A percentile compares a stretch with the other conserved stretches of the same genome.
Evolutionary conservation across 1,140 invertebrate species (phyloP).

Genomic region (Lerema accius): DNA sequence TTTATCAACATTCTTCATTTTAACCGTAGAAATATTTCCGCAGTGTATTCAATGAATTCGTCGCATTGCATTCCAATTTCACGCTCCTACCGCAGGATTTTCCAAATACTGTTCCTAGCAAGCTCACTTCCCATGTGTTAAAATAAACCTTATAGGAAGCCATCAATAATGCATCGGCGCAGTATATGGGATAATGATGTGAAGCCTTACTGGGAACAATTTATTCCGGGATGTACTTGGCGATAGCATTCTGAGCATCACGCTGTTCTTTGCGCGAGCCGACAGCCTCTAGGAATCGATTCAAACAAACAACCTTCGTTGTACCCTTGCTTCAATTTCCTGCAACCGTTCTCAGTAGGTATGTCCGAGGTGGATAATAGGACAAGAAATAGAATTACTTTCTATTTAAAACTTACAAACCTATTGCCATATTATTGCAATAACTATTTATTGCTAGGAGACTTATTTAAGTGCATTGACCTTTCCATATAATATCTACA

Average conservation of each 20-base stretch:
- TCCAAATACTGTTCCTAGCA: not conserved
- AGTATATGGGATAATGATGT: conserved; percentile 30
- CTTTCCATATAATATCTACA: no score
- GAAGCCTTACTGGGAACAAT: conserved; percentile 30
- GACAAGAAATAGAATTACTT: not conserved
- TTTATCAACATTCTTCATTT: not conserved
- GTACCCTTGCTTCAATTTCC: conserved; percentile 5
- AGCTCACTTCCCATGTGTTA: conserved; percentile 16
- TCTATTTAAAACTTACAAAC: no score
- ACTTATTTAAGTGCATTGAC: no score
- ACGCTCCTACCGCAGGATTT: not conserved
- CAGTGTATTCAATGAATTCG: not conserved
- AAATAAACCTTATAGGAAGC: conserved; percentile 31
- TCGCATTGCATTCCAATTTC: not conserved
- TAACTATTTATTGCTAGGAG: no score
- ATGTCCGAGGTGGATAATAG: not conserved
- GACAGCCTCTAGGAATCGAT: conserved; percentile 28
- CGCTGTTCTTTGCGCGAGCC: conserved; percentile 23
- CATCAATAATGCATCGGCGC: conserved; percentile 31
- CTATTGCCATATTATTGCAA: no score
- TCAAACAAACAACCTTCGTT: conserved; percentile 5
- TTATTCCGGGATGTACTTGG: conserved; percentile 29
- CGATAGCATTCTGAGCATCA: conserved; percentile 20
- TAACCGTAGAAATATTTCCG: no score
- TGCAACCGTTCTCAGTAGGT: not conserved